These are phyloP conservation scores for Tyrannus savana DNA, from an alignment of 2,113 vertebrate genomes.

Conservation along the genomic window DNA sequence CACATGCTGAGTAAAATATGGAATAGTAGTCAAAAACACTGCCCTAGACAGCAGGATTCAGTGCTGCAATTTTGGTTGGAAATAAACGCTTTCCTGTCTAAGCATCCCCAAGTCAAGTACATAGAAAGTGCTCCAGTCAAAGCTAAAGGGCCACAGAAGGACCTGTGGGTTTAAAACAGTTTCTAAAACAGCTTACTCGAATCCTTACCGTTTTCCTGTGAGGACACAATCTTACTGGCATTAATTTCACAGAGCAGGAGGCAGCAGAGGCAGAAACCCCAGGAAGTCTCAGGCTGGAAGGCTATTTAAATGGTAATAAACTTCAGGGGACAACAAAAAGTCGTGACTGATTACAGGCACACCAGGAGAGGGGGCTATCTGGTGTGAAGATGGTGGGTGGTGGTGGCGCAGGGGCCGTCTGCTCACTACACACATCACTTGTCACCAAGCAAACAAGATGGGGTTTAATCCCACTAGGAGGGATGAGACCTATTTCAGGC, in stretches of 20 bases:
- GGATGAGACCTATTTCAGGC: neutral
- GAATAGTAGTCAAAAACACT: neutral
- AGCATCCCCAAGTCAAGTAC: neutral
- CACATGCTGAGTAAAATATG: neutral
- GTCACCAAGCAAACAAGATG: neutral
- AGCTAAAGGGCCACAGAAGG: neutral
- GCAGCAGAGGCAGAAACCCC: neutral
- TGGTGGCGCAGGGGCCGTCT: accelerated
- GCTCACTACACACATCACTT: neutral
- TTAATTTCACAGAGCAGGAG: neutral
- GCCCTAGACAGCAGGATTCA: neutral
- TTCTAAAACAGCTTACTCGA: neutral
- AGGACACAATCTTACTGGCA: neutral
- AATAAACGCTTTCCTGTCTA: neutral
- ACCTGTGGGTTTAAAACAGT: neutral
- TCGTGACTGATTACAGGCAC: neutral
- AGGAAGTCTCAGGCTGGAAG: neutral
- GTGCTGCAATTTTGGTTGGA: neutral
- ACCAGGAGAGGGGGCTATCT: neutral
- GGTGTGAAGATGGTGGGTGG: neutral
- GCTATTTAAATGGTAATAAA: slow-evolving; percentile 63
- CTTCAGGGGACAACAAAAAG: neutral
- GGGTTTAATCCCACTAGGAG: neutral
- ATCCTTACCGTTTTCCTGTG: neutral
- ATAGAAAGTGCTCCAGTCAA: neutral